Evolutionary conservation across 2,113 vertebrate genomes (phyloP).

Genomic region (Trogon surrucura): DNA sequence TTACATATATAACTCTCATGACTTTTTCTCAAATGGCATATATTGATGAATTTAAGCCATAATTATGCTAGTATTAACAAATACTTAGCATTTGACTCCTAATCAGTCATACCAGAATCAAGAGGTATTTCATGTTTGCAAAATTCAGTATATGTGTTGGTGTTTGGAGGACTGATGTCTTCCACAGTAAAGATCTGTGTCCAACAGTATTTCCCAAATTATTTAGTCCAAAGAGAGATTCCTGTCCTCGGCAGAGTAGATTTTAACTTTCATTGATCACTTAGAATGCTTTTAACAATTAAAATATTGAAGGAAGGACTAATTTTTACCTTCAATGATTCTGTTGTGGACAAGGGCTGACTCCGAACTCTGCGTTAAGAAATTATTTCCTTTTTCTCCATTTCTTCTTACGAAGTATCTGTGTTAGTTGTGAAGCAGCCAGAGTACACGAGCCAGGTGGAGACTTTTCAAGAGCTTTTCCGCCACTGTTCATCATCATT

Average conservation of each 20-base stretch:
- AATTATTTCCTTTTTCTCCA: background rate
- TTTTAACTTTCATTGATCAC: background rate
- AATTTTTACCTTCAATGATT: background rate
- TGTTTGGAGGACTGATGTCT: background rate
- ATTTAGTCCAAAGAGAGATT: background rate
- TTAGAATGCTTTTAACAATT: background rate
- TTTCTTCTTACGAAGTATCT: background rate
- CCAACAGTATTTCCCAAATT: background rate
- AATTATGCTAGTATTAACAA: constrained; percentile 13
- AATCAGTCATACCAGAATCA: background rate
- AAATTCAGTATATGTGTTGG: background rate
- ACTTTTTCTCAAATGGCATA: background rate
- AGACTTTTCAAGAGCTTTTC: background rate
- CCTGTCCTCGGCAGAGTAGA: background rate
- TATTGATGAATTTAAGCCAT: constrained; percentile 16
- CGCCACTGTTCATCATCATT: background rate
- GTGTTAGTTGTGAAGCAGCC: background rate
- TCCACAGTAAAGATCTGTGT: background rate
- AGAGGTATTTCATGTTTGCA: background rate
- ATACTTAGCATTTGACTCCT: background rate
- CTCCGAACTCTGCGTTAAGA: background rate
- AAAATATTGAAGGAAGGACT: background rate
- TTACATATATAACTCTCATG: background rate
- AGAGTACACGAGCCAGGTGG: background rate
- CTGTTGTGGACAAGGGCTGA: background rate